A percentile compares a stretch with the other conserved stretches of the same genome.
These are phyloP conservation scores for Anguilla obscura DNA, from an alignment of 2,797 vertebrate genomes.

Conservation along the genomic window DNA sequence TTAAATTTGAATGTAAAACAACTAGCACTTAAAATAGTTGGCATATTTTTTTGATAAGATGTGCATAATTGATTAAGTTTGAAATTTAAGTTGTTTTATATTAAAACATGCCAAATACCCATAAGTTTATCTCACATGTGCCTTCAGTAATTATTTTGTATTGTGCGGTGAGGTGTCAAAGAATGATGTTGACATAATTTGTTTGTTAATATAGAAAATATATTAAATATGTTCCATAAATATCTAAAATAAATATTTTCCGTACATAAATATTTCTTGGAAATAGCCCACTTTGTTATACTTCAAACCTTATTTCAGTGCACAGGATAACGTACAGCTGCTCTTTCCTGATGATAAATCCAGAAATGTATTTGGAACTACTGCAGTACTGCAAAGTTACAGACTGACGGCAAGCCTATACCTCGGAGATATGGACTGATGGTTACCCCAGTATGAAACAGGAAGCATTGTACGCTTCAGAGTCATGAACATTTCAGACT, in stretches of 20 bases:
- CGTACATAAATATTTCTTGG: background rate
- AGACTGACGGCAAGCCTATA: too few relatives aligned
- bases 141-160: background rate
- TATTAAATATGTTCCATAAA: too few relatives aligned
- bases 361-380: background rate
- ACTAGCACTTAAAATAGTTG: background rate
- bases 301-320: background rate
- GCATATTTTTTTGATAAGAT: background rate
- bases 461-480: too few relatives aligned
- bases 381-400: too few relatives aligned
- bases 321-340: background rate
- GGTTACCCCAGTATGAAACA: too few relatives aligned
- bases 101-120: background rate
- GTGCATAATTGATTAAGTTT: background rate
- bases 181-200: too few relatives aligned
- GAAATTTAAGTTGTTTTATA: conserved; percentile 4
- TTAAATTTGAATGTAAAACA: background rate
- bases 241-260: background rate
- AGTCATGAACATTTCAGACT: too few relatives aligned
- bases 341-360: background rate
- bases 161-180: background rate
- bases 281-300: background rate
- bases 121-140: background rate
- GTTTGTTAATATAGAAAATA: too few relatives aligned
- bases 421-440: too few relatives aligned